A percentile compares a stretch with the other conserved stretches of the same genome.
phyloP scores from a whole-genome alignment of 2,797 vertebrate genomes.

The Holocentrus rufus region DNA sequence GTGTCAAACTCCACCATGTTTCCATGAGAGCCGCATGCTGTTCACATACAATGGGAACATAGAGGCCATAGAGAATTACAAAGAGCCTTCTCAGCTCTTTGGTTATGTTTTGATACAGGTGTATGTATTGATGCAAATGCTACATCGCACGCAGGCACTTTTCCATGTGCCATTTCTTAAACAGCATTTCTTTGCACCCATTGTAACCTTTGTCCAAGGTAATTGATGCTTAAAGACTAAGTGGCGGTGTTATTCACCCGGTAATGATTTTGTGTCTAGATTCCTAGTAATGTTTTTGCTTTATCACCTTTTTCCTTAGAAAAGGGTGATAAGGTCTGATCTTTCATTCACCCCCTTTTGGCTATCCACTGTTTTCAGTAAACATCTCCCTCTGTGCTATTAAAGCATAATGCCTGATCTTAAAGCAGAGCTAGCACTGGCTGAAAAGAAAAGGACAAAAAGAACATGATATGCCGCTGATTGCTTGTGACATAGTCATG shows the following conservation, averaged over 20 bases:
- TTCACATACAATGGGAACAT: constrained; percentile 35
- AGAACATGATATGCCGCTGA: constrained; percentile 28
- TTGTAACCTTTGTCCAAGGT: constrained; percentile 44
- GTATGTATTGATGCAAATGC: constrained; percentile 10
- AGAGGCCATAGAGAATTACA: constrained; percentile 4
- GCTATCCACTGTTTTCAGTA: not conserved
- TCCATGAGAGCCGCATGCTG: constrained; percentile 39
- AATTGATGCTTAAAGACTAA: constrained; percentile 45
- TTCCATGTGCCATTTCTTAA: constrained; percentile 14
- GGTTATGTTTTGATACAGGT: not conserved
- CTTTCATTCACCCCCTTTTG: constrained; percentile 15
- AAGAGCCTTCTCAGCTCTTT: constrained; percentile 1
- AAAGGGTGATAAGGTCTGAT: not conserved
- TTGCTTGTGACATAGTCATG: constrained; percentile 42
- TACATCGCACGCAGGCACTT: not conserved
- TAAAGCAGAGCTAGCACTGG: constrained; percentile 5
- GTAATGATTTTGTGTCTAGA: constrained; percentile 14
- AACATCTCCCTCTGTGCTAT: not conserved
- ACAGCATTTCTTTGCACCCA: constrained; percentile 25
- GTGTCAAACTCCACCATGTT: constrained; percentile 56
- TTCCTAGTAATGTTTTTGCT: constrained; percentile 41
- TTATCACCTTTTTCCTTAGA: constrained; percentile 3
- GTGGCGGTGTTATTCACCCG: constrained; percentile 2
- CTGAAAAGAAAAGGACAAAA: not conserved
- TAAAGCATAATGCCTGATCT: constrained; percentile 20